Evolutionary conservation across 2,113 vertebrate genomes (phyloP), one percentile per base, ranked within the genome.

Genomic region (Callochromis pleurospilus): DNA sequence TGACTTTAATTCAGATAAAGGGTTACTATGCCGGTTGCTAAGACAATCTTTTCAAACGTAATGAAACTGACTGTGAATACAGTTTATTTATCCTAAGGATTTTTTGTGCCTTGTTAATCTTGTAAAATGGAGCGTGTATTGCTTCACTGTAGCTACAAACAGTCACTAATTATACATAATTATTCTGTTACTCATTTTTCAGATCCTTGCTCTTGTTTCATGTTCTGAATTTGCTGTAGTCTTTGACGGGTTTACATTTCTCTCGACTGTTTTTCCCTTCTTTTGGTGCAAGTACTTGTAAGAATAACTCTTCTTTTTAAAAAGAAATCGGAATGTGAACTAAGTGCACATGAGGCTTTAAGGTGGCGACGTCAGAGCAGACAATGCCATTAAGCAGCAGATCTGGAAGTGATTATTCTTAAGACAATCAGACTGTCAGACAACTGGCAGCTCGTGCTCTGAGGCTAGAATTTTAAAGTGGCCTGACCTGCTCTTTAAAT

Each of bases 341-440:
- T 31, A 45, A 58, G 81, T 58, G 40, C 54, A 21, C 19, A 4
- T 21, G 2, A 29, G 33, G 14, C 45, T 49, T 42, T 86, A 53
- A 79, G 80, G 58, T n/a, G 19, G 86, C 5, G 17, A n/a, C n/a
- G n/a, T 55, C 9, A 45, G 29, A 70, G 45, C 81, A 58, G 40
- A 68, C 45, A 49, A 85, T 40, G 55, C 60, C 84, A 89, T 91
- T 89, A 91, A 36, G 81, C 49, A 54, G 75, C 21, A 79, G 73
- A 88, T 85, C 68, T 55, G 86, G 82, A 91, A 88, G 79, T 68
- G 81, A 90, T 89, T 90, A 89, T 88, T 70, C 14, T 42, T 5
- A 19, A 87, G 83, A 90, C 82, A 89, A 91, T 90, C 79, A 85
- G 80, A 77, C 82, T 55, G 84, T 85, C 85, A 87, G 75, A 14